phyloP scores from a whole-genome alignment of 2,113 vertebrate genomes.

The Mystacornis crossleyi region DNA sequence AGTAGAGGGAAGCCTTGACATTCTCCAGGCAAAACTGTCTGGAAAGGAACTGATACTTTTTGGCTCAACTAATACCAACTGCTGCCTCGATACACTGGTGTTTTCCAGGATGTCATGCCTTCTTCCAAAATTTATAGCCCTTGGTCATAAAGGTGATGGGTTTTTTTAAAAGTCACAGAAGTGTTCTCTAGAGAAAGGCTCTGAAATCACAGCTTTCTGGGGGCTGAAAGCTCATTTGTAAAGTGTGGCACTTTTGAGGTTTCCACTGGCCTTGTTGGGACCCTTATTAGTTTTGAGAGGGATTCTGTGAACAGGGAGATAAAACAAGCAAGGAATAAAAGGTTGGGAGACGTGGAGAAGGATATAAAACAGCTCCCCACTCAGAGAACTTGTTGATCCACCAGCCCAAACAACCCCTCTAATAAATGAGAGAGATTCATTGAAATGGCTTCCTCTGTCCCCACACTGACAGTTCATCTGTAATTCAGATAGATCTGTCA shows the following conservation, averaged over 20 bases:
- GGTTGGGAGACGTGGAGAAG: not conserved
- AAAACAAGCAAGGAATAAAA: not conserved
- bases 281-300: not conserved
- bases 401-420: constrained; percentile 51
- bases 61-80: not conserved
- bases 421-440: constrained; percentile 71
- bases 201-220: not conserved
- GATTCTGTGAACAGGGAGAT: not conserved
- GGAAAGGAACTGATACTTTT: not conserved
- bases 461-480: constrained; percentile 68
- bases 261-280: not conserved
- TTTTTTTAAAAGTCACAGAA: not conserved
- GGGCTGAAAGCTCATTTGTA: not conserved
- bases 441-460: constrained; percentile 64
- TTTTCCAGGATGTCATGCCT: not conserved
- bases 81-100: not conserved
- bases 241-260: not conserved
- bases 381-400: not conserved
- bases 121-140: not conserved
- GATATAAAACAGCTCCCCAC: not conserved
- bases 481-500: constrained; percentile 71
- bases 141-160: not conserved
- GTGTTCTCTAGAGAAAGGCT: not conserved
- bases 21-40: not conserved
- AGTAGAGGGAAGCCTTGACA: not conserved